These are phyloP conservation scores for Oreochromis mossambicus DNA, from an alignment of 2,797 vertebrate genomes.

Conservation along the genomic window DNA sequence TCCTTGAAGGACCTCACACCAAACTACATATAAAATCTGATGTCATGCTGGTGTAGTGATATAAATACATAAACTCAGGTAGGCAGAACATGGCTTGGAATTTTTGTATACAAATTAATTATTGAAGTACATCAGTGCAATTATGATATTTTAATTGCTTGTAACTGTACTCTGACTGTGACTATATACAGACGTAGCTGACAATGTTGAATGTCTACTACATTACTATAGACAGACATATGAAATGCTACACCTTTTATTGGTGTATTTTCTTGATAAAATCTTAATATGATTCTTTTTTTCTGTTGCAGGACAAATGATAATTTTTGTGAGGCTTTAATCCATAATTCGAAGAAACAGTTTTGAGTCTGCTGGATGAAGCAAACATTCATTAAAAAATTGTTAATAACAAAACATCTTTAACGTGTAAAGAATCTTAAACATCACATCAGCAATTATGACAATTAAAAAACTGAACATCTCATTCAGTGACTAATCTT, in stretches of 20 bases:
- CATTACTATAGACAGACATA: not conserved
- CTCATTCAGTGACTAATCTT: too few relatives aligned
- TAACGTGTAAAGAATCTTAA: too few relatives aligned
- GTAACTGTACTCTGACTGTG: fast-evolving
- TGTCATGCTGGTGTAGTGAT: too few relatives aligned
- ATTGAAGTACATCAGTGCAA: not conserved
- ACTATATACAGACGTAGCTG: not conserved
- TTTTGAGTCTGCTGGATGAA: not conserved
- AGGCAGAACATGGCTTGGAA: too few relatives aligned
- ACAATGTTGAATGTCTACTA: fast-evolving
- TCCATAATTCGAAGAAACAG: not conserved
- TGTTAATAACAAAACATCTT: not conserved
- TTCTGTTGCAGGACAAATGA: not conserved
- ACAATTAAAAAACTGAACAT: too few relatives aligned
- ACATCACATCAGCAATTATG: not conserved
- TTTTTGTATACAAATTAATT: not conserved
- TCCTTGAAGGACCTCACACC: too few relatives aligned
- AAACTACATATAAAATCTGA: too few relatives aligned
- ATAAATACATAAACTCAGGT: too few relatives aligned
- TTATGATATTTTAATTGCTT: not conserved
- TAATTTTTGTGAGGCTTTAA: not conserved
- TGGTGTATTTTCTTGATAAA: not conserved
- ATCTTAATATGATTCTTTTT: not conserved
- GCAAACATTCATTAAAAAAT: not conserved
- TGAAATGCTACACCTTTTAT: not conserved